A percentile compares a stretch with the other conserved stretches of the same genome.
phyloP scores from a whole-genome alignment of 2,888 invertebrate genomes.

The Noctua janthe region DNA sequence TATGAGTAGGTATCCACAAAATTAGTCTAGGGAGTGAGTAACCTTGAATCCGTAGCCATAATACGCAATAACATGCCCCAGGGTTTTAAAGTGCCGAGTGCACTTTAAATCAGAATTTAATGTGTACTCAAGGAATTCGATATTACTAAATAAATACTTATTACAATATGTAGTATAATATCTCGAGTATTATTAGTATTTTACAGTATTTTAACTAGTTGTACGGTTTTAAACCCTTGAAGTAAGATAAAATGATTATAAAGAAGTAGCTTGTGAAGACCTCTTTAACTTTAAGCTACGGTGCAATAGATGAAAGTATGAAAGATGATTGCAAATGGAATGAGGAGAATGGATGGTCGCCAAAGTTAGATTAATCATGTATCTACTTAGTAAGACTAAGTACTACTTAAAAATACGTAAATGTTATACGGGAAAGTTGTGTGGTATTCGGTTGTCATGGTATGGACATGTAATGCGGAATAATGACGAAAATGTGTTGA shows the following conservation, averaged over 20 bases:
- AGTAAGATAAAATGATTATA: neutral
- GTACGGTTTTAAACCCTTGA: neutral
- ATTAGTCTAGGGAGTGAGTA: neutral
- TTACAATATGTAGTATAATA: neutral
- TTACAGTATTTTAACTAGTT: neutral
- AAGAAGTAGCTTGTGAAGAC: neutral
- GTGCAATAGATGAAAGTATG: neutral
- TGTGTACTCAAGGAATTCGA: neutral
- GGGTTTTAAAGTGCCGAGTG: neutral
- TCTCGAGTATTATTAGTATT: constrained; percentile 17
- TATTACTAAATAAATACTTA: neutral
- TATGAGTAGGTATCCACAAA: neutral
- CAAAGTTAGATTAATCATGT: constrained; percentile 8
- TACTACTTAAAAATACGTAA: neutral
- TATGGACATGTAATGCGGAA: neutral
- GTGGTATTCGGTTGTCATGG: neutral
- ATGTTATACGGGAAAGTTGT: neutral
- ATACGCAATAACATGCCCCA: neutral
- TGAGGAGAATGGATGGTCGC: neutral
- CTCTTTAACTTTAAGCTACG: constrained; percentile 14
- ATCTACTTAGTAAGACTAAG: neutral
- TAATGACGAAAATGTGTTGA: neutral
- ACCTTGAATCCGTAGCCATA: neutral
- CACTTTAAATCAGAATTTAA: neutral
- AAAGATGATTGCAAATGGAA: neutral